phyloP scores from a whole-genome alignment of 1,140 invertebrate genomes.

The Drosophila serrata region DNA sequence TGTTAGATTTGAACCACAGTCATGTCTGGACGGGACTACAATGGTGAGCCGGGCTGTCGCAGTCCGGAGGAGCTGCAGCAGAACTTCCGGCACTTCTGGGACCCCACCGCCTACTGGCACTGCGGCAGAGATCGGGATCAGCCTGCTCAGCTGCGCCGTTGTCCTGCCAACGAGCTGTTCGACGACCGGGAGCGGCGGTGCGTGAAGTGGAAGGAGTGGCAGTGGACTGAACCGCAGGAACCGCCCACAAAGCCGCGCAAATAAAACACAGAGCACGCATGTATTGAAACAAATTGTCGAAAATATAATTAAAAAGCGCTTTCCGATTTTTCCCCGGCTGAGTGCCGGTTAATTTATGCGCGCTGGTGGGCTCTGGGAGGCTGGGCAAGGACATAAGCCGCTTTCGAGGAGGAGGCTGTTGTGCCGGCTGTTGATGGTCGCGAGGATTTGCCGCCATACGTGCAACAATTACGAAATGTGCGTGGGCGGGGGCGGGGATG shows the following conservation, averaged over 20 bases:
- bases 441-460: constrained; percentile 53
- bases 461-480: constrained; percentile 56
- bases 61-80: constrained; percentile 40
- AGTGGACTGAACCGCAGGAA: constrained; percentile 63
- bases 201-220: constrained; percentile 58
- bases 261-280: constrained; percentile 39
- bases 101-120: constrained; percentile 63
- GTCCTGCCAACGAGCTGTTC: constrained; percentile 54
- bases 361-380: not conserved
- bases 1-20: not conserved
- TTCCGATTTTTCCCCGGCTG: constrained; percentile 38
- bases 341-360: constrained; percentile 55
- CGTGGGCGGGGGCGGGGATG: constrained; percentile 5
- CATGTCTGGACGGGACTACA: constrained; percentile 52
- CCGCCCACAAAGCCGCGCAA: constrained; percentile 56
- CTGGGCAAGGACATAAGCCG: constrained; percentile 45
- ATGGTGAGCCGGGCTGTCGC: constrained; percentile 60
- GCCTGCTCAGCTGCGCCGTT: constrained; percentile 35
- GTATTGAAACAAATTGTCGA: constrained; percentile 62
- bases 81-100: constrained; percentile 57
- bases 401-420: constrained; percentile 21
- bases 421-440: constrained; percentile 24
- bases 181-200: constrained; percentile 47
- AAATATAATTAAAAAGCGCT: constrained; percentile 64
- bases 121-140: constrained; percentile 27